phyloP scores from a whole-genome alignment of 2,113 vertebrate genomes.

The Pheucticus melanocephalus region DNA sequence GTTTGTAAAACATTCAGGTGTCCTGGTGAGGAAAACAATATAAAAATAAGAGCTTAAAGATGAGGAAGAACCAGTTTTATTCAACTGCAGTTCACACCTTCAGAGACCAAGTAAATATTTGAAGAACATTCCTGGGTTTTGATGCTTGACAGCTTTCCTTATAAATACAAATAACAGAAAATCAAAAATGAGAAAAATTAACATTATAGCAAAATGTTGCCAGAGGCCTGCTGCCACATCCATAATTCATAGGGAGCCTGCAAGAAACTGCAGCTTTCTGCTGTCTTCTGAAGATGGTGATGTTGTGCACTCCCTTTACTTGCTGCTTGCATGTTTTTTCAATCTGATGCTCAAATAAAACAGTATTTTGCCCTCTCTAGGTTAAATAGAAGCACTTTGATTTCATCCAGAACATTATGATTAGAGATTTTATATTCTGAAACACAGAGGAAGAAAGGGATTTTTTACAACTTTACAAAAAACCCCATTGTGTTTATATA shows the following conservation, averaged over 20 bases:
- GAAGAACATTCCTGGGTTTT: neutral
- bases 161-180: slow-evolving; percentile 13
- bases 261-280: neutral
- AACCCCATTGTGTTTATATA: neutral
- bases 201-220: slow-evolving; percentile 12
- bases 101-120: neutral
- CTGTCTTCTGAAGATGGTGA: neutral
- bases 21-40: neutral
- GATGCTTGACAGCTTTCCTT: neutral
- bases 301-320: neutral
- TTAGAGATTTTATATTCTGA: neutral
- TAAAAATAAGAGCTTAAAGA: neutral
- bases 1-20: neutral
- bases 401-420: neutral
- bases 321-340: neutral
- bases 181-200: slow-evolving; percentile 5
- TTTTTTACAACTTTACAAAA: neutral
- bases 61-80: neutral
- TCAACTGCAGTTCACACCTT: neutral
- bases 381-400: neutral
- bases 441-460: neutral
- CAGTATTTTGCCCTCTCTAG: neutral
- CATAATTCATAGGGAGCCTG: slow-evolving; percentile 15
- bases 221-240: neutral
- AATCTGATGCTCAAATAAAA: neutral